Base-by-base conservation (phyloP, 1,140 invertebrate genomes). In the Sitobion miscanthi region DNA sequence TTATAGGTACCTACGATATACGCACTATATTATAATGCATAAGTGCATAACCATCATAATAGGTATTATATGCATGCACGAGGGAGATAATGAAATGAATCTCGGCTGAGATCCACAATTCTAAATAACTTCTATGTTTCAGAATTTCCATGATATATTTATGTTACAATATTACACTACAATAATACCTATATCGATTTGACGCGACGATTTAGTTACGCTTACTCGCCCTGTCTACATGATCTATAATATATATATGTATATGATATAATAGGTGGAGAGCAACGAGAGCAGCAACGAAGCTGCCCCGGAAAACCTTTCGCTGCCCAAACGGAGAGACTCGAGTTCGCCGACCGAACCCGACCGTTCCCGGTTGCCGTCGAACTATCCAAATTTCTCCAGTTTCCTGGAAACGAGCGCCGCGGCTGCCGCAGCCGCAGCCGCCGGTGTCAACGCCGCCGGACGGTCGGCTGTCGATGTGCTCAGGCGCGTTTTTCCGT, bases 401-500 rank as follows among this genome's bases (percentile, higher is more conserved):
- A 93, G 49, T 23, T 86, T 93, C 11, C 21, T 93, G 49, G 91
- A 93, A 30, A 93, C 94, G n/a, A 92, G 91, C 49, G 93, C 94
- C 42, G 94, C 91, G 88, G 52, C 93, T 25, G 87, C 93, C 35
- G 54, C 93, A 47, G 90, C 94, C n/a, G 86, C 94, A 7, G 90
- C 49, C 82, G 86, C 93, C 92, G 38, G 85, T 3, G 82, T 52
- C 38, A 62, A 35, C 45, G 54, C 92, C 14, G 86, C 94, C 88
- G 77, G 94, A 25, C 62, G 92, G 42, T 91, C 94, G n/a, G 49
- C 93, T 0, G 96, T 98, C 8, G 97, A 98, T 94, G 96, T 97
- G 25, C 95, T 98, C 20, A 95, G 97, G 90, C 95, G 97, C 85
- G 98, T 99, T 0, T 99, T 99, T 95, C 98, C 98, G 0, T 97